phyloP scores from a whole-genome alignment of 1,140 invertebrate genomes.

The Plutomurus gul region DNA sequence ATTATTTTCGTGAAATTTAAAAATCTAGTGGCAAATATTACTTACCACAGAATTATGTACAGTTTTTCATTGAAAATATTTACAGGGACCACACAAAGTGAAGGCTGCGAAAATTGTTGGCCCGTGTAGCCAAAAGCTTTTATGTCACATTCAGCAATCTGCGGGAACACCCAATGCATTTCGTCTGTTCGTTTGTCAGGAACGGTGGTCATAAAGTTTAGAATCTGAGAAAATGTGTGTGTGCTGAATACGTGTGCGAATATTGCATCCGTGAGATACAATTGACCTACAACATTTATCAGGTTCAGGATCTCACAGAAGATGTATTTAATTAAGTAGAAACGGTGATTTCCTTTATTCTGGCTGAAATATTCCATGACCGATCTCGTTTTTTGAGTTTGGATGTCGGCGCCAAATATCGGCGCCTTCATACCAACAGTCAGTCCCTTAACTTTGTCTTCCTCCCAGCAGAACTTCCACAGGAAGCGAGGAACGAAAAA shows the following conservation, averaged over 20 bases:
- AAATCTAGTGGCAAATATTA: neutral
- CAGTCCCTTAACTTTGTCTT: slow-evolving; percentile 76
- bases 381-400: slow-evolving; percentile 63
- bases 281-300: slow-evolving; percentile 57
- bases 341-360: slow-evolving; percentile 66
- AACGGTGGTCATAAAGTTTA: slow-evolving; percentile 56
- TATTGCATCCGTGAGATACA: slow-evolving; percentile 63
- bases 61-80: slow-evolving; percentile 62
- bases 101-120: slow-evolving; percentile 77
- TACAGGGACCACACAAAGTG: slow-evolving; percentile 61
- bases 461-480: slow-evolving; percentile 66
- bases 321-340: slow-evolving; percentile 66
- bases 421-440: slow-evolving; percentile 80
- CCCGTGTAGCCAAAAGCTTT: slow-evolving; percentile 77
- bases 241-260: slow-evolving; percentile 73
- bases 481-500: slow-evolving; percentile 76
- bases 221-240: slow-evolving; percentile 60
- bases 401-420: slow-evolving; percentile 73
- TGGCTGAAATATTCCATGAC: neutral
- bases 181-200: slow-evolving; percentile 68
- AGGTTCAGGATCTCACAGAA: slow-evolving; percentile 58
- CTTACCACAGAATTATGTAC: slow-evolving; percentile 59
- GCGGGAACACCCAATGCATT: slow-evolving; percentile 56
- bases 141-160: slow-evolving; percentile 59
- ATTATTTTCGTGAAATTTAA: neutral